A percentile compares a stretch with the other conserved stretches of the same genome.
Evolutionary conservation across 2,113 vertebrate genomes (phyloP).

Genomic region (Eulacestoma nigropectus): DNA sequence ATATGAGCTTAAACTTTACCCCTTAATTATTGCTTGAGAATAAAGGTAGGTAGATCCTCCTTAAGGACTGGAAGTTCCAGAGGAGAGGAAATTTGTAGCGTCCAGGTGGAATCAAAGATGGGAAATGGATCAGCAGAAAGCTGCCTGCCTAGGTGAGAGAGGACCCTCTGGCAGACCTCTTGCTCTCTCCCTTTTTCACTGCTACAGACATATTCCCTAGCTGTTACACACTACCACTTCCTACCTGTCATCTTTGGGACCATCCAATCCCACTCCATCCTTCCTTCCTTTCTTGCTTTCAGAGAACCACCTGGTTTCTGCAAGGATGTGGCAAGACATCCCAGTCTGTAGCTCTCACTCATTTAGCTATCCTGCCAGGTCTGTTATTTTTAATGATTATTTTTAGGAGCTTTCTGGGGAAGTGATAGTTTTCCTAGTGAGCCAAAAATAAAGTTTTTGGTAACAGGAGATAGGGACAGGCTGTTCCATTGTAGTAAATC

Average conservation of each 20-base stretch:
- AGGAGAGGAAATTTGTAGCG: not conserved
- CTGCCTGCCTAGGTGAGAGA: not conserved
- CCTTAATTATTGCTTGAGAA: not conserved
- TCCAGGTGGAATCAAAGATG: not conserved
- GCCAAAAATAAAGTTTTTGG: not conserved
- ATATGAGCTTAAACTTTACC: not conserved
- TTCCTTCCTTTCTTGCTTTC: not conserved
- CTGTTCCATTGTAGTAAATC: conserved; percentile 6
- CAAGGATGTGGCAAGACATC: not conserved
- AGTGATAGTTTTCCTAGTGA: conserved; percentile 36
- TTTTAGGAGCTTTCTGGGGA: conserved; percentile 44
- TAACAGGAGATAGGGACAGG: not conserved
- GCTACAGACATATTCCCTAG: not conserved
- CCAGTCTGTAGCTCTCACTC: conserved; percentile 5
- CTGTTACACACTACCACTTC: not conserved
- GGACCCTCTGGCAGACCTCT: not conserved
- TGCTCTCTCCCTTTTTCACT: not conserved
- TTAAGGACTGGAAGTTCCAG: not conserved
- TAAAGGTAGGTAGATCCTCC: not conserved
- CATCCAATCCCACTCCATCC: not conserved
- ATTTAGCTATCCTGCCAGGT: not conserved
- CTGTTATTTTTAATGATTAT: conserved; percentile 31
- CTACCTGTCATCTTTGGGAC: not conserved
- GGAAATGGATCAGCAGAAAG: not conserved
- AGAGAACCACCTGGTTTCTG: not conserved